Conservation (phyloP, 2,113 vertebrate genomes). For the Opisthocomus hoazin region DNA sequence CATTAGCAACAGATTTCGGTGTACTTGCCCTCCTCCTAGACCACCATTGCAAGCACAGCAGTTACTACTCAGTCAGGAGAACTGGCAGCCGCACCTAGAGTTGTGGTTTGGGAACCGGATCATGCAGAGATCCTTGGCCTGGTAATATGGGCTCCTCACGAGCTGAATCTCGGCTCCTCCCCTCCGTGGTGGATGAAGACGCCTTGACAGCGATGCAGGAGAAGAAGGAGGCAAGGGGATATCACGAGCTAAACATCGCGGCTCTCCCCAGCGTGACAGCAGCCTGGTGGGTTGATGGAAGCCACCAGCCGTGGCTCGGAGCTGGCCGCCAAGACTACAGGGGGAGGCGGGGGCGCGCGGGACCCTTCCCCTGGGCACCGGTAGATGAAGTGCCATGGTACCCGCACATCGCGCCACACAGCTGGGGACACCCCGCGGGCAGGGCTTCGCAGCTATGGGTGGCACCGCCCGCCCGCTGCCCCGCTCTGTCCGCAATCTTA, state of each 20-base stretch:
- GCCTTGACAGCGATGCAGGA: not conserved
- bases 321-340: not conserved
- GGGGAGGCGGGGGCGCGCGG: not conserved
- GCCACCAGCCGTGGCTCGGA: fast-evolving
- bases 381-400: not conserved
- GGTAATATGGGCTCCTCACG: not conserved
- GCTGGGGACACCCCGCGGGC: not conserved
- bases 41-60: not conserved
- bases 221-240: constrained; percentile 5
- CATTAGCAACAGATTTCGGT: not conserved
- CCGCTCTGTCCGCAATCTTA: fast-evolving
- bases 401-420: no score
- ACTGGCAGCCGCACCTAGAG: not conserved
- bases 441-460: fast-evolving
- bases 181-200: not conserved
- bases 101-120: not conserved
- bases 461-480: fast-evolving
- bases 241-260: not conserved
- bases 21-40: not conserved
- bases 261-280: not conserved
- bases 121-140: not conserved
- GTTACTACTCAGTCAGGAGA: not conserved
- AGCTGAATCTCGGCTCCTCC: not conserved
- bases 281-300: not conserved
- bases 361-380: not conserved